Percentiles rank a stretch among this genome's conserved stretches.
phyloP scores from a whole-genome alignment of 37 sponge, comb jelly and placozoan genomes.

The Tethya wilhelma region DNA sequence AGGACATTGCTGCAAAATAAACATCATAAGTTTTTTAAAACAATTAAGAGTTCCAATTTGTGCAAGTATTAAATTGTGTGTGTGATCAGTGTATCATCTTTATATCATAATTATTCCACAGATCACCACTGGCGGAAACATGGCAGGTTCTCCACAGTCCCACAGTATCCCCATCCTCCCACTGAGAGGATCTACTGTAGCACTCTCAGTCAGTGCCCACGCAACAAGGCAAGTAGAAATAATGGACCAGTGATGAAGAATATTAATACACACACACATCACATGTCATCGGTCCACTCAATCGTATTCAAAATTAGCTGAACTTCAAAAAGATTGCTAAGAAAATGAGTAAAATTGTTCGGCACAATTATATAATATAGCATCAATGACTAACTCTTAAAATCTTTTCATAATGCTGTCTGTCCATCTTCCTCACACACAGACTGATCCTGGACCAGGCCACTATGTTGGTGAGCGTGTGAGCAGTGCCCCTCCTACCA shows the following conservation, averaged over 20 bases:
- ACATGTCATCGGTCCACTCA: background rate
- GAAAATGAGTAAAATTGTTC: no score
- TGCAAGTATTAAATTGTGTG: no score
- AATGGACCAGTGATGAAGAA: no score
- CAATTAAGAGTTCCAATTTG: no score
- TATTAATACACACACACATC: no score
- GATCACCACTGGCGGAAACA: conserved; percentile 72
- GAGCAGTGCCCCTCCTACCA: conserved; percentile 35
- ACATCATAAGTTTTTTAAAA: no score
- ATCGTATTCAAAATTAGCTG: background rate
- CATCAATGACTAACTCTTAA: no score
- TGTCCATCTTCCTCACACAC: background rate
- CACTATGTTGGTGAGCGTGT: conserved; percentile 30
- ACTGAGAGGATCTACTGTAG: conserved; percentile 90
- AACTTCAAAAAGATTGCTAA: no score
- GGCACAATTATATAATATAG: no score
- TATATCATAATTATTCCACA: no score
- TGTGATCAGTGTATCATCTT: no score
- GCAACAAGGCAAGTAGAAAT: conserved; percentile 45
- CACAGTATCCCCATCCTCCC: conserved; percentile 78
- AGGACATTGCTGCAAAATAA: no score
- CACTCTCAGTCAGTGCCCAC: conserved; percentile 95
- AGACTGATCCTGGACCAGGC: conserved; percentile 78
- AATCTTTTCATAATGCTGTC: background rate
- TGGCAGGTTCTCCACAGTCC: conserved; percentile 71